Base-by-base conservation (phyloP, 2,888 invertebrate species). In the Panzeria rudis region DNA sequence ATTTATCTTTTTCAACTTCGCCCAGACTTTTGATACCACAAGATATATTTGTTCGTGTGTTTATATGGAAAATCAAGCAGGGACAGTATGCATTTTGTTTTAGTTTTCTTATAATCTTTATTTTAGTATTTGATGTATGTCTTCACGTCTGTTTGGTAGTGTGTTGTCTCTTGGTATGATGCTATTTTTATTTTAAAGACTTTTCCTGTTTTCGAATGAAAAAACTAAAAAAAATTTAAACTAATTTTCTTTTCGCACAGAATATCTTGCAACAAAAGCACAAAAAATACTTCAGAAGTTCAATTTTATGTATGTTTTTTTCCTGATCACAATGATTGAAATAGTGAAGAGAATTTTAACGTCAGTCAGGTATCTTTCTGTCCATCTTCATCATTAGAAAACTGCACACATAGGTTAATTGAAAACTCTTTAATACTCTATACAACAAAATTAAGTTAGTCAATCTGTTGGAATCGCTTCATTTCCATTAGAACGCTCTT, bases 191-290 rank as follows among this genome's bases (percentile, higher is more conserved):
- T 15, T 41, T 56, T 61, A 75, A 83, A 77, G 77, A 80, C 82
- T 86, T 86, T 86, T 86, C 79, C 82, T 79, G 82, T 86, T 79
- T 81, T 86, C 72, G 72, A 82, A 84, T 76, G 62, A 72, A 86
- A 82, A 32, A 50, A 4, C 62, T 20, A 38, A 76, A 71, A 56
- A 50, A 61, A 25, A 20, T 8, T 52, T 3, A 59, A 69, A 75
- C 69, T 50, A 80, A 75, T 76, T 84, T 79, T 72, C 32, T 77
- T n/a, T 80, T 81, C 44, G 69, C 73, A 81, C 56, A 75, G 23
- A 64, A 35, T 32, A 44, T 41, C 59, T 11, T 59, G 17, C 44
- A 64, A 35, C 23, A 25, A 41, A 13, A 69, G 47, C 9, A 17
- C 15, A 69, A 41, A 68, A 59, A 32, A 20, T 13, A 35, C 23